A percentile compares a stretch with the other conserved stretches of the same genome.
Conservation (phyloP, 2,797 vertebrate genomes). For the Gastrophryne carolinensis region DNA sequence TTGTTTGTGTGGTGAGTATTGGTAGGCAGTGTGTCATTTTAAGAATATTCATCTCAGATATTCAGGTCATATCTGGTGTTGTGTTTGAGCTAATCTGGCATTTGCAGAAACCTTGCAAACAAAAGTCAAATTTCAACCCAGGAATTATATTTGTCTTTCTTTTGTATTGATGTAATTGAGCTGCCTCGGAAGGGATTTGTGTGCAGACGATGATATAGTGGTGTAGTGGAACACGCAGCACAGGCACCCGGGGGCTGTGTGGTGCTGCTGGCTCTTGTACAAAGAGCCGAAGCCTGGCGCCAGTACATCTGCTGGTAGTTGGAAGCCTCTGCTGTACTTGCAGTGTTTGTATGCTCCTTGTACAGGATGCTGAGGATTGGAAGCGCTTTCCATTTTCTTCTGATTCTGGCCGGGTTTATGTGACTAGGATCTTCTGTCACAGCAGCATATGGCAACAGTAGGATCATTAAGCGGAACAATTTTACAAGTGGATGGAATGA, state of each 20-base stretch:
- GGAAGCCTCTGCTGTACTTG: slow-evolving; percentile 2
- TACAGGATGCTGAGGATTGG: slow-evolving; percentile 10
- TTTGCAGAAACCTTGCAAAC: background rate
- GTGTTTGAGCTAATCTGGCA: no score
- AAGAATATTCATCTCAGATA: no score
- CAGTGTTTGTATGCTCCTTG: slow-evolving; percentile 34
- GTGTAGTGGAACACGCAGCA: slow-evolving; percentile 7
- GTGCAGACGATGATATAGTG: background rate
- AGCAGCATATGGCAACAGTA: slow-evolving; percentile 30
- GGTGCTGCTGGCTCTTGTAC: slow-evolving; percentile 23
- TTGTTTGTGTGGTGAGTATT: no score
- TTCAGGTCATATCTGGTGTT: no score
- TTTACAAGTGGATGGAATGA: no score
- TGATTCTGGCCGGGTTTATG: slow-evolving; percentile 3
- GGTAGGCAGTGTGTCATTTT: no score
- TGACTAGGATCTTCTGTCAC: slow-evolving; percentile 5
- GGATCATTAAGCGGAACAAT: slow-evolving; percentile 39
- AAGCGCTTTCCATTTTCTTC: slow-evolving; percentile 17
- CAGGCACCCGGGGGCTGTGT: slow-evolving; percentile 15
- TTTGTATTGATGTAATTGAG: background rate
- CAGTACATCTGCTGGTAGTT: slow-evolving; percentile 45
- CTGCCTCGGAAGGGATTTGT: background rate
- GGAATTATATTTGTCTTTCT: background rate
- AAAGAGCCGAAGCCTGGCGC: slow-evolving; percentile 1
- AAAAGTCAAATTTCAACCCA: background rate